These are phyloP conservation scores for Tupiocoris notatus DNA, from an alignment of 2,888 invertebrate species.

Conservation along the genomic window DNA sequence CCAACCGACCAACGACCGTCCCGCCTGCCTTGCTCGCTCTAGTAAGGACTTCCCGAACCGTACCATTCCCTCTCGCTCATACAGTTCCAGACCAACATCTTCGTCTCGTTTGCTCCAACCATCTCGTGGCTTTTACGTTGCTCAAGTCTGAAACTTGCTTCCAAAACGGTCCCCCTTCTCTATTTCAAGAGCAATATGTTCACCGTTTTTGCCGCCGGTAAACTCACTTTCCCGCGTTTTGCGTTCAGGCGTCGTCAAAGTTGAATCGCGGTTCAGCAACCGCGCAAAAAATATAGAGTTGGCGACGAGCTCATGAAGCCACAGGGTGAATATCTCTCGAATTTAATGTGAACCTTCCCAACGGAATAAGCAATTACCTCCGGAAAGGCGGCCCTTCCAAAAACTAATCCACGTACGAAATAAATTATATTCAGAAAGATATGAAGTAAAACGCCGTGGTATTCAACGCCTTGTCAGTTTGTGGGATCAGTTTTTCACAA, in stretches of 20 bases:
- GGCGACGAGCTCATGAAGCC: background rate
- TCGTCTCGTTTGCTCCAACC: background rate
- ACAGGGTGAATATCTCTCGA: background rate
- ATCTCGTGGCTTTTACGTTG: background rate
- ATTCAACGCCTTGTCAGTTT: too few species aligned
- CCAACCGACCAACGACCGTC: conserved; percentile 13
- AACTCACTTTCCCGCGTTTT: background rate
- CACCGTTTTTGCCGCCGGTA: conserved; percentile 20
- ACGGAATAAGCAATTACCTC: too few species aligned
- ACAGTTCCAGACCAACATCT: background rate
- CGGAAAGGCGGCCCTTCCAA: too few species aligned
- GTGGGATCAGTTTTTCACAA: too few species aligned
- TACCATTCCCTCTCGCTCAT: background rate
- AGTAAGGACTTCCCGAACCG: background rate
- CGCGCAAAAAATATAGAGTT: conserved; percentile 18
- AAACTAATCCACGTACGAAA: too few species aligned
- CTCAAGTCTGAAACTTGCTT: background rate
- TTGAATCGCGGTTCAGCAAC: conserved; percentile 27
- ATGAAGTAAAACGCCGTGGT: too few species aligned
- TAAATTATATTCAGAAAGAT: too few species aligned
- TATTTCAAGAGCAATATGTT: conserved; percentile 20
- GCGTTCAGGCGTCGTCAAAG: conserved; percentile 27
- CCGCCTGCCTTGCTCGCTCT: too few species aligned
- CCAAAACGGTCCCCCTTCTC: background rate
- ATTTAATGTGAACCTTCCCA: background rate